Evolutionary conservation across 2,888 invertebrate genomes (phyloP).

Genomic region (Oscheius sp.): DNA sequence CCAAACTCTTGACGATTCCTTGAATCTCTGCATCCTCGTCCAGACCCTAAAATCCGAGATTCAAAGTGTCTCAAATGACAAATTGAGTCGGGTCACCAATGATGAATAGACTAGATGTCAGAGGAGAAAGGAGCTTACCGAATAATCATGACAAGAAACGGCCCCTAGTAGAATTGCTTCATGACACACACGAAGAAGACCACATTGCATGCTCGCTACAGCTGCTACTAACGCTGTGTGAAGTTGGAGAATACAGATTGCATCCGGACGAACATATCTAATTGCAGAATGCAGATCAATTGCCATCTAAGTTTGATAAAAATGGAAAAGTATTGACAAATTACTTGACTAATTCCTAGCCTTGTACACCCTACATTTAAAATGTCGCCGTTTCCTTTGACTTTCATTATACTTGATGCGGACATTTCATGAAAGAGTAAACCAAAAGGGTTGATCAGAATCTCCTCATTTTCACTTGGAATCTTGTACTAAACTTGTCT

Average conservation of each 20-base stretch:
- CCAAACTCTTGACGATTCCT: constrained; percentile 50
- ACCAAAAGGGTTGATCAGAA: constrained; percentile 85
- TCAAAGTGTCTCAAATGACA: not conserved
- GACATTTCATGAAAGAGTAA: constrained; percentile 80
- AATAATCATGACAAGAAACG: constrained; percentile 83
- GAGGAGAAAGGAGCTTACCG: constrained; percentile 66
- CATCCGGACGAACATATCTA: constrained; percentile 95
- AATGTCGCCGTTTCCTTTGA: constrained; percentile 58
- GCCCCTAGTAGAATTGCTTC: constrained; percentile 95
- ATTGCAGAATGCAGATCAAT: constrained; percentile 93
- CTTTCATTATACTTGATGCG: constrained; percentile 86
- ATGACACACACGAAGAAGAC: constrained; percentile 87
- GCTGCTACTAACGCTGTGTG: constrained; percentile 81
- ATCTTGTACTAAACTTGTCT: constrained; percentile 34
- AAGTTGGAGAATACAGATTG: constrained; percentile 93
- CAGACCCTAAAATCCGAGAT: constrained; percentile 26
- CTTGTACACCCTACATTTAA: constrained; percentile 61
- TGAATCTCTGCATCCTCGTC: constrained; percentile 43
- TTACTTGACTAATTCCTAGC: constrained; percentile 60
- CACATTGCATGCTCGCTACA: constrained; percentile 76
- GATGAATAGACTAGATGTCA: not conserved
- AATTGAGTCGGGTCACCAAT: not conserved
- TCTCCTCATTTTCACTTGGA: constrained; percentile 78
- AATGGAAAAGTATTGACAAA: not conserved
- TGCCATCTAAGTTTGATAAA: not conserved